Evolutionary conservation across 2,888 invertebrate species (phyloP).

Genomic region (Stratiomys singularior): DNA sequence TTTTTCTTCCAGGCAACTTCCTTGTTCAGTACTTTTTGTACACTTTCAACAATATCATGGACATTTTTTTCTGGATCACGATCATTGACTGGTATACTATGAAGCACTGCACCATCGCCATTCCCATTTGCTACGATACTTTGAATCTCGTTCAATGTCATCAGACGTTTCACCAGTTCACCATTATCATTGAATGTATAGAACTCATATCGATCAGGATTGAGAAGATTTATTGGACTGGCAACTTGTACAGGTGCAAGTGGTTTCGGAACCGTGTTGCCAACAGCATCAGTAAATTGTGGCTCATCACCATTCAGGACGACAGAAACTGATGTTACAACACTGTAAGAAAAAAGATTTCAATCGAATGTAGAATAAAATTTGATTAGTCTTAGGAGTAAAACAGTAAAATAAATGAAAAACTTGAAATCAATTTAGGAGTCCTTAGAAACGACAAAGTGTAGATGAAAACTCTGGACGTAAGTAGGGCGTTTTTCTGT

Average conservation of each 20-base stretch:
- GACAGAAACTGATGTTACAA: conserved; percentile 74
- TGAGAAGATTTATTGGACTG: conserved; percentile 82
- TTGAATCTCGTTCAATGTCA: conserved; percentile 87
- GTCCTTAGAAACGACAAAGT: too few species aligned
- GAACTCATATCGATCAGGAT: conserved; percentile 87
- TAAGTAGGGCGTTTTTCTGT: too few species aligned
- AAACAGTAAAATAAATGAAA: too few species aligned
- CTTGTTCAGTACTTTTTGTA: conserved; percentile 83
- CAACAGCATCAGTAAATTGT: conserved; percentile 75
- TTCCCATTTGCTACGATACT: conserved; percentile 86
- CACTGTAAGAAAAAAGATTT: conserved; percentile 66
- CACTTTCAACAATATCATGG: conserved; percentile 82
- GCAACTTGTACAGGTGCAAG: conserved; percentile 73
- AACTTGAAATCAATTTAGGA: too few species aligned
- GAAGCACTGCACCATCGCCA: conserved; percentile 68
- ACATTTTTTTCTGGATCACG: conserved; percentile 75
- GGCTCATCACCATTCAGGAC: conserved; percentile 71
- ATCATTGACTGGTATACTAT: conserved; percentile 59
- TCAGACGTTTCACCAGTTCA: conserved; percentile 81
- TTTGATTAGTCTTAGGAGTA: too few species aligned
- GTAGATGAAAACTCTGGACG: too few species aligned
- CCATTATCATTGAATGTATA: conserved; percentile 88
- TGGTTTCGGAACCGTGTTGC: conserved; percentile 75
- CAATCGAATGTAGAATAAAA: too few species aligned
- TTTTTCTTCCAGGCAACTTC: conserved; percentile 73